Evolutionary conservation across 1,140 invertebrate genomes (phyloP).

Genomic region (Dermatophagoides farinae): DNA sequence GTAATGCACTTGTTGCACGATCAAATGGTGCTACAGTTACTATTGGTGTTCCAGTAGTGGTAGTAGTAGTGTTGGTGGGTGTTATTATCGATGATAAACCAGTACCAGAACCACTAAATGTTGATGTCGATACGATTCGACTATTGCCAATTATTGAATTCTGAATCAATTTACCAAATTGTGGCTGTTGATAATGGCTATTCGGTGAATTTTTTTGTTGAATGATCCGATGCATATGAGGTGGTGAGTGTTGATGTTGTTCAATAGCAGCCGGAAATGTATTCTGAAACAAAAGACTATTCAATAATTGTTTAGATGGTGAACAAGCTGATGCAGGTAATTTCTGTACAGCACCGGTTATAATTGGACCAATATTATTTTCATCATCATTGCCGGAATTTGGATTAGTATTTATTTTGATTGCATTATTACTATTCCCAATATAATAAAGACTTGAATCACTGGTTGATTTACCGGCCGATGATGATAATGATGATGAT

Average conservation of each 20-base stretch:
- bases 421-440: not conserved
- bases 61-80: not conserved
- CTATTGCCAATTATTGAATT: not conserved
- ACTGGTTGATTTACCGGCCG: not conserved
- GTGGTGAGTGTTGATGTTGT: not conserved
- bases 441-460: not conserved
- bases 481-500: not conserved
- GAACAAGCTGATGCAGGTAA: not conserved
- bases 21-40: not conserved
- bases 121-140: not conserved
- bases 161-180: not conserved
- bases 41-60: not conserved
- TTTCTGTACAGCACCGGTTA: constrained; percentile 2
- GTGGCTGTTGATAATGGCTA: not conserved
- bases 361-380: not conserved
- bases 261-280: not conserved
- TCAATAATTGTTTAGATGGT: not conserved
- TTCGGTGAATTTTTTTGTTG: not conserved
- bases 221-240: not conserved
- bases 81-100: not conserved
- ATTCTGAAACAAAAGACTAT: not conserved
- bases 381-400: not conserved
- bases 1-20: not conserved
- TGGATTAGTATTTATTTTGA: not conserved
- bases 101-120: not conserved